A percentile compares a stretch with the other conserved stretches of the same genome.
phyloP scores from a whole-genome alignment of 2,888 invertebrate species.

The Stenurella melanura region DNA sequence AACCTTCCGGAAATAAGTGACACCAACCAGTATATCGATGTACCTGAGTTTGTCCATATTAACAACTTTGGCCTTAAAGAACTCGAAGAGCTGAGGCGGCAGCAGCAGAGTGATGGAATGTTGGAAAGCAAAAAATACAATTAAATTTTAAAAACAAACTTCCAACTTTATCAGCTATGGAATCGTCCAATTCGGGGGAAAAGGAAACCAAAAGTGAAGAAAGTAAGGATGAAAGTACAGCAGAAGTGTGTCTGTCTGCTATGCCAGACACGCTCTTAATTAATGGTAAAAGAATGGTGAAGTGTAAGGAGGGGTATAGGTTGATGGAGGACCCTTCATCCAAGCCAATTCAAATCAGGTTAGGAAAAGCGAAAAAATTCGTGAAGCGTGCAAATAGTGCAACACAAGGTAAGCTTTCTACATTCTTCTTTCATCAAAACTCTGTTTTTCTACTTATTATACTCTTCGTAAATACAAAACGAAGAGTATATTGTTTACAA shows the following conservation, averaged over 20 bases:
- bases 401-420: not conserved
- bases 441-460: too few relatives aligned
- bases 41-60: slow-evolving; percentile 52
- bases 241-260: not conserved
- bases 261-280: not conserved
- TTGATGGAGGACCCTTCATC: not conserved
- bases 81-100: slow-evolving; percentile 22
- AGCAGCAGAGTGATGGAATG: slow-evolving; percentile 16
- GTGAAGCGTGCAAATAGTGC: not conserved
- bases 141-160: not conserved
- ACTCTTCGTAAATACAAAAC: too few relatives aligned
- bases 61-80: slow-evolving; percentile 43
- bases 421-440: too few relatives aligned
- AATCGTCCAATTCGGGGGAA: not conserved
- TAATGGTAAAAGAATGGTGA: slow-evolving; percentile 14
- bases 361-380: not conserved
- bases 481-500: too few relatives aligned
- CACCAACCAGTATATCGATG: slow-evolving; percentile 45
- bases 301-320: not conserved
- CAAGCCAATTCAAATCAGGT: not conserved
- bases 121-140: not conserved
- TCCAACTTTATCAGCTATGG: not conserved
- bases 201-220: not conserved
- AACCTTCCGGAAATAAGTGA: slow-evolving; percentile 36
- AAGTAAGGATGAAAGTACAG: not conserved